Base-by-base conservation (phyloP, 2,888 invertebrate genomes). In the Aspidapion aeneum region DNA sequence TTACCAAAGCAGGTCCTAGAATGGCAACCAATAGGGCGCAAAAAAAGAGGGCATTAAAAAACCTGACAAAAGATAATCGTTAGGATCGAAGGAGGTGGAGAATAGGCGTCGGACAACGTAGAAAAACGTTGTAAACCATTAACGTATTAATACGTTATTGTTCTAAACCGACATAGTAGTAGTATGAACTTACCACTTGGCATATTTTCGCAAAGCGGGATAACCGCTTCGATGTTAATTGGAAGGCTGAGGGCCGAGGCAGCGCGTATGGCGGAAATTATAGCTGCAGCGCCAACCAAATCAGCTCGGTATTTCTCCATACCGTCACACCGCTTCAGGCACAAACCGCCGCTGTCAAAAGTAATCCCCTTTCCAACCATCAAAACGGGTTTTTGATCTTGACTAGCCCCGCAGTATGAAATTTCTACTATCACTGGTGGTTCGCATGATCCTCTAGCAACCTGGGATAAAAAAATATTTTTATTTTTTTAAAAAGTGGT, bases 341-440 rank as follows among this genome's bases (percentile, higher is more conserved):
- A 80, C 18, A 82, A 63, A 20, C 81, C 81, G 51, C 80, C 81
- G 61, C 77, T 76, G 67, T 86, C 87, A 72, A 85, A 87, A 0
- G 87, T 87, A 71, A 87, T 81, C 3, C 87, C 87, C 72, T 87
- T 86, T 54, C 90, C 90, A 2, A 87, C 87, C 63, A 90, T 74
- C 21, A 88, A 83, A 60, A 90, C 80, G 1, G 87, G 86, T 68
- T 86, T 85, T 48, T 77, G 75, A 54, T 78, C 75, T 7, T 73
- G 71, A 2, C 78, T 76, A 2, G 80, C 83, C 16, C 83, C 83
- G 65, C 82, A 81, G 77, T 89, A 90, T 12, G 74, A 74, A 66
- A 88, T 82, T 77, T 91, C 88, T 21, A 91, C 77, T 69, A 90
- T 83, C 57, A 86, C 75, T 1, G 90, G 89, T 55, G 86, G 83